These are phyloP conservation scores for Petrosia ficiformis DNA, from an alignment of 37 sponge, comb jelly and placozoan species.

Conservation along the genomic window DNA sequence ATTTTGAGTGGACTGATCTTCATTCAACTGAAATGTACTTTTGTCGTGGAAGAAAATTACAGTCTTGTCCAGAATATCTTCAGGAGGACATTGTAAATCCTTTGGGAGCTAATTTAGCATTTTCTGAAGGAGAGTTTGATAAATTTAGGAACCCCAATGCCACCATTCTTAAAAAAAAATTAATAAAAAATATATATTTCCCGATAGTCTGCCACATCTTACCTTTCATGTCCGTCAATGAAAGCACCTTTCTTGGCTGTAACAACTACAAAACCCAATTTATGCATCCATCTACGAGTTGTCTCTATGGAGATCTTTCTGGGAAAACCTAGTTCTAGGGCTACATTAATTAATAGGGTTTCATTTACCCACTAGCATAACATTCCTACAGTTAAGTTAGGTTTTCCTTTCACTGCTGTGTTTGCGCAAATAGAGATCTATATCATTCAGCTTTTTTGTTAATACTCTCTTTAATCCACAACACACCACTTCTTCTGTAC, in stretches of 20 bases:
- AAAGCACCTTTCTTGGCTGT: constrained; percentile 21
- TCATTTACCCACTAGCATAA: constrained; percentile 65
- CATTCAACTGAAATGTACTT: constrained; percentile 41
- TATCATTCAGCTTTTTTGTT: constrained; percentile 15
- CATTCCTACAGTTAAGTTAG: constrained; percentile 28
- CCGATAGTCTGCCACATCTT: constrained; percentile 42
- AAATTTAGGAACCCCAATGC: no score
- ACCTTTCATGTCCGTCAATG: constrained; percentile 63
- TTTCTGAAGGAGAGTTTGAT: no score
- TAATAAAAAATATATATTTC: no score
- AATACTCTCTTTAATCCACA: no score
- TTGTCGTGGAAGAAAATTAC: no score
- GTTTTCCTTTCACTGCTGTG: constrained; percentile 24
- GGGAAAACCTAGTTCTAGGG: constrained; percentile 44
- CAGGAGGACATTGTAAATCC: no score
- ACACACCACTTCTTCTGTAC: constrained; percentile 47
- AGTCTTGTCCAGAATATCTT: no score
- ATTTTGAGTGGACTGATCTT: constrained; percentile 37
- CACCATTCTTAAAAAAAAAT: constrained; percentile 18
- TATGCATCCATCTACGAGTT: constrained; percentile 48
- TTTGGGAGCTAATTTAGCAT: no score
- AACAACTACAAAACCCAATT: constrained; percentile 57
- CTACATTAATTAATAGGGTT: constrained; percentile 20
- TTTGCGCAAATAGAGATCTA: constrained; percentile 32
- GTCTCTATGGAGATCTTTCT: constrained; percentile 43